These are phyloP conservation scores for Kryptolebias ocellatus DNA, from an alignment of 2,797 vertebrate species.

Conservation along the genomic window DNA sequence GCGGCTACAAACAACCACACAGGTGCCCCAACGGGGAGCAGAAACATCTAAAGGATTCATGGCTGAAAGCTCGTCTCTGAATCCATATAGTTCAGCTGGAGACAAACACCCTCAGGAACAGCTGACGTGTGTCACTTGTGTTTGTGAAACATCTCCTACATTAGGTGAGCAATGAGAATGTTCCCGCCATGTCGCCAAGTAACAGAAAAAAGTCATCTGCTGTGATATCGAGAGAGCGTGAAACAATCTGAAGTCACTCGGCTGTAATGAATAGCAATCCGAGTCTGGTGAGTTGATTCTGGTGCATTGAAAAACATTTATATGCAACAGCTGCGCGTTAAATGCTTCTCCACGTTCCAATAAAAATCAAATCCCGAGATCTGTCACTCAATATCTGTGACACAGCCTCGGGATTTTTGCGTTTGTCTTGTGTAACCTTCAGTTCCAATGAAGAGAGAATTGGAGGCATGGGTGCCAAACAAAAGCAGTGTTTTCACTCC, in stretches of 20 bases:
- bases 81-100: slow-evolving; percentile 20
- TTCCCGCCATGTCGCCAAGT: slow-evolving; percentile 7
- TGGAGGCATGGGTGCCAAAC: slow-evolving; percentile 64
- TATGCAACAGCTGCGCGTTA: slow-evolving; percentile 36
- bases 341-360: slow-evolving; percentile 32
- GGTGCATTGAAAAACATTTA: slow-evolving; percentile 27
- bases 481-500: slow-evolving; percentile 69
- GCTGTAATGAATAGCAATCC: slow-evolving; percentile 41
- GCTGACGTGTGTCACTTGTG: slow-evolving; percentile 24
- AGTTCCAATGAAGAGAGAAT: slow-evolving; percentile 51
- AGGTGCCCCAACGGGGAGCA: slow-evolving; percentile 32
- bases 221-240: slow-evolving; percentile 10
- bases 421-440: slow-evolving; percentile 57
- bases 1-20: slow-evolving; percentile 47
- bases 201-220: slow-evolving; percentile 1
- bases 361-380: slow-evolving; percentile 38
- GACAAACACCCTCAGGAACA: slow-evolving; percentile 30
- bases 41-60: slow-evolving; percentile 15
- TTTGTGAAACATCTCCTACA: slow-evolving; percentile 35
- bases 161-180: slow-evolving; percentile 20
- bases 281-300: slow-evolving; percentile 17
- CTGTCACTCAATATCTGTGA: slow-evolving; percentile 38
- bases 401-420: slow-evolving; percentile 31
- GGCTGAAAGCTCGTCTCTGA: slow-evolving; percentile 20
- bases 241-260: slow-evolving; percentile 47